Evolutionary conservation across 1,140 invertebrate genomes (phyloP).

Genomic region (Stenopsyche tienmushanensis): DNA sequence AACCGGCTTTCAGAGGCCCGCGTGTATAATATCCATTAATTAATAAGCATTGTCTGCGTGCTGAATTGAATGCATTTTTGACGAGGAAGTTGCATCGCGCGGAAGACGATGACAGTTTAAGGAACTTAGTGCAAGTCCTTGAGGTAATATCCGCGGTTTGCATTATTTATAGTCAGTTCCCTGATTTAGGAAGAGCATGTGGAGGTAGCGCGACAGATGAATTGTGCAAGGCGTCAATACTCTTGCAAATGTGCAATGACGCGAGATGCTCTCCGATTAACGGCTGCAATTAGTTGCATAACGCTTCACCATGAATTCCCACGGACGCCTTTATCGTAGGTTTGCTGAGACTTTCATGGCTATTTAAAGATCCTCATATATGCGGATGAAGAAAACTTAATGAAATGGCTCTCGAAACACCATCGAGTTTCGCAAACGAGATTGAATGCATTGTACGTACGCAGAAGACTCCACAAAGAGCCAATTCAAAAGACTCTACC

Average conservation of each 20-base stretch:
- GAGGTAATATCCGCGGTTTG: neutral
- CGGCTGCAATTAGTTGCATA: neutral
- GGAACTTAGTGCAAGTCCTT: neutral
- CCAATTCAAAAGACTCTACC: no score
- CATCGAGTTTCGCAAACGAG: no score
- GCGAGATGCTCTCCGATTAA: neutral
- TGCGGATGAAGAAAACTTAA: no score
- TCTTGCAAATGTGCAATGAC: neutral
- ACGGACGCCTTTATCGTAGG: neutral
- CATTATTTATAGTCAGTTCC: neutral
- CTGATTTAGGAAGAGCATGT: constrained; percentile 6
- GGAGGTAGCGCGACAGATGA: neutral
- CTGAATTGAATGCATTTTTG: neutral
- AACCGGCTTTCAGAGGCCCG: no score
- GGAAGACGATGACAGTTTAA: neutral
- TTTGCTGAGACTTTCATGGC: no score
- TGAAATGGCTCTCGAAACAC: no score
- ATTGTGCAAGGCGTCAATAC: constrained; percentile 4
- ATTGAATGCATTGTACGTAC: no score
- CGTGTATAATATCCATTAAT: neutral
- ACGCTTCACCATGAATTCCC: neutral
- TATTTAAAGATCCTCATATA: no score
- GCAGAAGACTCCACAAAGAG: no score
- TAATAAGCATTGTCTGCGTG: neutral
- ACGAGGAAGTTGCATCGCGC: neutral